Base-by-base conservation (phyloP, 2,888 invertebrate species). In the Melieria picta region DNA sequence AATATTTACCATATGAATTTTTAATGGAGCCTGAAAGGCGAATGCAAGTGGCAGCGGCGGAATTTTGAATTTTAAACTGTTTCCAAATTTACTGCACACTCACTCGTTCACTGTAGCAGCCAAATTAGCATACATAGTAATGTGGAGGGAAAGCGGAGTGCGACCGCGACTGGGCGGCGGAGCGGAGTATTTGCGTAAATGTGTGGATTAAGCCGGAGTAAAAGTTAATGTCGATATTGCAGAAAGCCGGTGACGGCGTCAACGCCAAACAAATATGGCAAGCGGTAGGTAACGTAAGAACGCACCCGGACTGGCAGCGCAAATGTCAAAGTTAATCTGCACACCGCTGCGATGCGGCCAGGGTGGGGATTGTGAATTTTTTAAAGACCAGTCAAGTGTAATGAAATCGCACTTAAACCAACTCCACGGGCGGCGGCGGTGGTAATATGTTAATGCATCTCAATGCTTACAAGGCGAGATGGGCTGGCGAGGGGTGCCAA, bases 1-100 rank as follows among this genome's bases (percentile, higher is more conserved):
- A 74, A 73, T 75, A 74, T 72, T 74, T 65, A 71, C 65, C 69
- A 69, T 72, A 73, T 74, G 74, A 64, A 75, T 71, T 74, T 77
- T 77, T 64, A 75, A 77, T 74, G 65, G 72, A 73, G 62, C 67
- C 64, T 71, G 74, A 66, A 69, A 52, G 46, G 56, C 58, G 30
- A 63, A 65, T 69, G 64, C 67, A 46, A 16, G 45, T 30, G 65
- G 47, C 52, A 69, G 62, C 13, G 30, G 3, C 30, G 30, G 30
- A 64, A 52, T 10, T 52, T n/a, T 64, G 64, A 64, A 64, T 64
- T 52, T 42, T 52, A 64, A 64, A 64, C 42, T 64, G 52, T 30
- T 52, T 11, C 50, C 42, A 42, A 50, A 64, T 62, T 48, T 9
- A n/a, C 13, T 52, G 30, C 64, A 42, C 11, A 63, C 45, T 30